Conservation (phyloP, 2,113 vertebrate species). For the Poeciliopsis turrubarensis region DNA sequence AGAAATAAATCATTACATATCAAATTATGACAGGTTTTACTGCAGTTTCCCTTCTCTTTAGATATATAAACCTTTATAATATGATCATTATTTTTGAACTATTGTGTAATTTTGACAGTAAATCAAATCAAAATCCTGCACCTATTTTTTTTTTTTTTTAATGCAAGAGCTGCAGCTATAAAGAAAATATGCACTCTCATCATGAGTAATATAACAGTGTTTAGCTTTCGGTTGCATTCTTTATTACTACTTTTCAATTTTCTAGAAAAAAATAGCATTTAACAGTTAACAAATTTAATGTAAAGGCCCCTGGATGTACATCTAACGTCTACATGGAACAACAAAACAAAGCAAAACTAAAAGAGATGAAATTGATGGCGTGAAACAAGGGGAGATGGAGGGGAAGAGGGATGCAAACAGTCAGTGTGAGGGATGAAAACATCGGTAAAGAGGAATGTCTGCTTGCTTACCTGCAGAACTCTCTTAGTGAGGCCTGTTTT, state of each 20-base stretch:
- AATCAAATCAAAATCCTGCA: constrained; percentile 39
- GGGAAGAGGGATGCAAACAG: constrained; percentile 54
- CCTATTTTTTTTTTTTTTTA: constrained; percentile 21
- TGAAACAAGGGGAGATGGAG: constrained; percentile 57
- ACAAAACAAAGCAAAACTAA: constrained; percentile 66
- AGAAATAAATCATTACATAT: constrained; percentile 69
- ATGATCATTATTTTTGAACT: constrained; percentile 52
- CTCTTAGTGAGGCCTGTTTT: constrained; percentile 99
- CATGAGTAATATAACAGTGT: constrained; percentile 38
- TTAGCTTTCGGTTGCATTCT: constrained; percentile 34
- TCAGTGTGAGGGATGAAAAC: constrained; percentile 25
- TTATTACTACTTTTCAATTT: constrained; percentile 22
- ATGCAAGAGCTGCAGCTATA: constrained; percentile 40
- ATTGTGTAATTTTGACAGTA: constrained; percentile 45
- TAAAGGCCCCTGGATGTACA: constrained; percentile 60
- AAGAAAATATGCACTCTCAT: constrained; percentile 61
- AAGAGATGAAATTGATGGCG: constrained; percentile 56
- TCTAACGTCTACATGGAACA: constrained; percentile 66
- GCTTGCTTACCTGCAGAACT: constrained; percentile 96
- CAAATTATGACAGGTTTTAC: constrained; percentile 62
- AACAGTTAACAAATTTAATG: constrained; percentile 25
- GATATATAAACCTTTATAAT: constrained; percentile 42
- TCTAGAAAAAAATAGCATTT: constrained; percentile 35
- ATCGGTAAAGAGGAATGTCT: constrained; percentile 40
- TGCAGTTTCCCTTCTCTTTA: constrained; percentile 35